Percentiles rank a stretch among this genome's conserved stretches.
Evolutionary conservation across 2,113 vertebrate genomes (phyloP).

Genomic region (Gymnorhina tibicen): DNA sequence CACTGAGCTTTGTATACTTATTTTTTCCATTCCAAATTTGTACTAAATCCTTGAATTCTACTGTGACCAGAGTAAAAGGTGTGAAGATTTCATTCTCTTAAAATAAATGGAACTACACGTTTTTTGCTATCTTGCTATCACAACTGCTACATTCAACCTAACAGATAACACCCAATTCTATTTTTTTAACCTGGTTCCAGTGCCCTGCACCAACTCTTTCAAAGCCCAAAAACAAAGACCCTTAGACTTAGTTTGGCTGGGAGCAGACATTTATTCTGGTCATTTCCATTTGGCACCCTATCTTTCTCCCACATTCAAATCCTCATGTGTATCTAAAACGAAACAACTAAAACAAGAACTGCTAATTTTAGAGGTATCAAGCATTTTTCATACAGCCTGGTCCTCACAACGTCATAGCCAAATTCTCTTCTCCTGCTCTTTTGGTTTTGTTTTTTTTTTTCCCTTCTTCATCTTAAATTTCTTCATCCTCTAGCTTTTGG

Average conservation of each 20-base stretch:
- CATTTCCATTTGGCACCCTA: not conserved
- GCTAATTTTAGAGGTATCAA: not conserved
- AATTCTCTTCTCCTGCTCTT: not conserved
- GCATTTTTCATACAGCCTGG: not conserved
- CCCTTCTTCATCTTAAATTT: not conserved
- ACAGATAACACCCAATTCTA: not conserved
- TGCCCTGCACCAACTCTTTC: not conserved
- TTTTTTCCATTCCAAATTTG: not conserved
- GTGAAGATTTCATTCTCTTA: not conserved
- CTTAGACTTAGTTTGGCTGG: not conserved
- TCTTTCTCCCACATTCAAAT: not conserved
- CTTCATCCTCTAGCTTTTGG: not conserved
- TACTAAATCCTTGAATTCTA: not conserved
- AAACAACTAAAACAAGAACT: not conserved
- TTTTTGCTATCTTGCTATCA: not conserved
- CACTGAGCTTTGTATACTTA: not conserved
- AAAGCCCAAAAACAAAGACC: not conserved
- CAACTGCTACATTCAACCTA: not conserved
- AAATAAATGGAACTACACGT: not conserved
- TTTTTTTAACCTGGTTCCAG: not conserved
- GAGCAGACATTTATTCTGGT: not conserved
- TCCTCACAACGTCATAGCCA: not conserved
- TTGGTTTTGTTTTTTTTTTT: not conserved
- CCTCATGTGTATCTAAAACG: not conserved
- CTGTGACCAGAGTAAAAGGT: not conserved